Conservation (phyloP, 2,797 vertebrate species). For the Thalassophryne amazonica region DNA sequence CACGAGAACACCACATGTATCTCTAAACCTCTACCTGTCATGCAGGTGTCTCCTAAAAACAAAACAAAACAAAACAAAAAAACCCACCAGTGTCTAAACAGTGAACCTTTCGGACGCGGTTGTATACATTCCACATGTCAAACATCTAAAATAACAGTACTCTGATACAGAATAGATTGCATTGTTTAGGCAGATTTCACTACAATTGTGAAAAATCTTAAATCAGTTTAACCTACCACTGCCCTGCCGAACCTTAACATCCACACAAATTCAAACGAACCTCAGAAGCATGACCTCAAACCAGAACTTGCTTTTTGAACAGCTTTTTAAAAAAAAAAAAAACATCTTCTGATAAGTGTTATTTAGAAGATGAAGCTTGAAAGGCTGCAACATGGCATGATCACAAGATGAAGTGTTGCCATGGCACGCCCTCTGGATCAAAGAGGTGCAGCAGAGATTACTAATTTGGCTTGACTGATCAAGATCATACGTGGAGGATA, state of each 20-base stretch:
- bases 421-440: too few species aligned
- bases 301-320: constrained; percentile 9
- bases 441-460: too few species aligned
- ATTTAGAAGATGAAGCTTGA: constrained; percentile 23
- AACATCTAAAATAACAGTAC: constrained; percentile 76
- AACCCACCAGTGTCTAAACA: constrained; percentile 55
- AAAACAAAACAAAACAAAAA: too few species aligned
- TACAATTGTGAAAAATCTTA: constrained; percentile 55
- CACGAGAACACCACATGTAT: constrained; percentile 43
- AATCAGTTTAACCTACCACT: constrained; percentile 26
- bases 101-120: constrained; percentile 24
- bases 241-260: constrained; percentile 20
- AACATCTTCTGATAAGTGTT: too few species aligned
- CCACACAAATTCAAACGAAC: constrained; percentile 16
- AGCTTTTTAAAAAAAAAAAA: too few species aligned
- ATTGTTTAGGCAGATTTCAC: constrained; percentile 73
- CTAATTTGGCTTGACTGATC: not conserved
- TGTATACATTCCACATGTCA: constrained; percentile 78
- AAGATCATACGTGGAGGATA: constrained; percentile 1
- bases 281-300: constrained; percentile 8
- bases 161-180: constrained; percentile 76
- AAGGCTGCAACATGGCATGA: too few species aligned
- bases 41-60: constrained; percentile 66
- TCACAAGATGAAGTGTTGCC: too few species aligned
- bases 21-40: constrained; percentile 67